Evolutionary conservation across 2,797 vertebrate genomes (phyloP), one percentile per base, ranked within the genome.

Genomic region (Loriculus beryllinus): DNA sequence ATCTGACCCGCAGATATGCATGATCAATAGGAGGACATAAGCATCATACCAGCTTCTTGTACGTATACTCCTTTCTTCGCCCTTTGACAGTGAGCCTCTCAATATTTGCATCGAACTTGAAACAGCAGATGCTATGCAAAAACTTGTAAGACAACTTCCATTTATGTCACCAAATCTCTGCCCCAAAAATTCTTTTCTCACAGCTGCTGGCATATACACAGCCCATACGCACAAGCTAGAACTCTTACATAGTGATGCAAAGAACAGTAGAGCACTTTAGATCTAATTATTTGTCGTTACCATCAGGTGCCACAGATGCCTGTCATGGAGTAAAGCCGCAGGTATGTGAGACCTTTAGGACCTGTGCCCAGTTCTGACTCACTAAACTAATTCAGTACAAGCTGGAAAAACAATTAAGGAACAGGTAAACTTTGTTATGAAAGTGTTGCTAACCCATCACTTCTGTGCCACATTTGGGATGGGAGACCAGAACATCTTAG

Each of bases 251-350:
- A 40, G 42, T 14, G 14, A 42, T 1, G 4, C 6, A 75, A 82
- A 63, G 64, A 62, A 31, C 11, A 21, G 3, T 14, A 65, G 4
- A 84, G 45, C 10, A 31, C 23, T 67, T 69, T 43, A 39, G 12
- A 35, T 84, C 63, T 19, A 80, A 33, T 77, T 59, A n/a, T 51
- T 74, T 65, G 8, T 57, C 39, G 31, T 40, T 62, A 54, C 31
- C 25, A 42, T 45, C 57, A 76, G 16, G 25, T 22, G 57, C 31
- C 0, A 0, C 7, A 45, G 39, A 21, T 40, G 25, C 19, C n/a
- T 5, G 3, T 43, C 49, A 52, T 8, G 37, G 14, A 4, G 12
- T 56, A 67, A 81, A 88, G 20, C 2, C 7, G 2, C 40, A 81
- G 7, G 8, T 83, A 37, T 7, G 5, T 4, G 5, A 51, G 12